Conservation (phyloP, 2,888 invertebrate genomes). For the Dryococelus australis region DNA sequence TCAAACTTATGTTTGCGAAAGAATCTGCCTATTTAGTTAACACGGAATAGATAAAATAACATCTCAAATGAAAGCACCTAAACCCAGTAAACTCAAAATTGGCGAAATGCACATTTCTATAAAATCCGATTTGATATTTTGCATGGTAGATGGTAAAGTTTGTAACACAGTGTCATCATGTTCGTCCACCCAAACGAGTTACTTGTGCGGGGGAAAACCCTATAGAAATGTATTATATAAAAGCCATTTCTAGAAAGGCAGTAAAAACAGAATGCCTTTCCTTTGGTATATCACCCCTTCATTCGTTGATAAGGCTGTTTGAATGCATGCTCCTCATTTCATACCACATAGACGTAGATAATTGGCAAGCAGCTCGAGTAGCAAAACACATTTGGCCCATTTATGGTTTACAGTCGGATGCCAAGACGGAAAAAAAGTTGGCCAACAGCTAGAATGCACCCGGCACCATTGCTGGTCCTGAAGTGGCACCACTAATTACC, state of each 20-base stretch:
- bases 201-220: conserved; percentile 35
- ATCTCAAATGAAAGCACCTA: too few relatives aligned
- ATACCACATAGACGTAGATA: conserved; percentile 45
- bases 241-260: too few relatives aligned
- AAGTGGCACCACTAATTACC: too few relatives aligned
- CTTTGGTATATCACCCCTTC: conserved; percentile 50
- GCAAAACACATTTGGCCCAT: too few relatives aligned
- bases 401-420: too few relatives aligned
- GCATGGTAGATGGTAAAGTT: conserved; percentile 47
- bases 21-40: conserved; percentile 36
- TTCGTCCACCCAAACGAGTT: too few relatives aligned
- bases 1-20: conserved; percentile 44
- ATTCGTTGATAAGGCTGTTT: conserved; percentile 53
- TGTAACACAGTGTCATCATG: not conserved
- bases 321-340: conserved; percentile 52
- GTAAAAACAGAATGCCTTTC: not conserved
- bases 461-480: too few relatives aligned
- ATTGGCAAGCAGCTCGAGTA: conserved; percentile 54
- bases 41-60: too few relatives aligned
- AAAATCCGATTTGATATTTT: conserved; percentile 42
- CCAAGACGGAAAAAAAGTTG: too few relatives aligned
- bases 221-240: conserved; percentile 35
- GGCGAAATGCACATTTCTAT: conserved; percentile 24
- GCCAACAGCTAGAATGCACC: too few relatives aligned
- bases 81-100: not conserved